phyloP scores from a whole-genome alignment of 2,888 invertebrate genomes.

The Notodromas monacha region DNA sequence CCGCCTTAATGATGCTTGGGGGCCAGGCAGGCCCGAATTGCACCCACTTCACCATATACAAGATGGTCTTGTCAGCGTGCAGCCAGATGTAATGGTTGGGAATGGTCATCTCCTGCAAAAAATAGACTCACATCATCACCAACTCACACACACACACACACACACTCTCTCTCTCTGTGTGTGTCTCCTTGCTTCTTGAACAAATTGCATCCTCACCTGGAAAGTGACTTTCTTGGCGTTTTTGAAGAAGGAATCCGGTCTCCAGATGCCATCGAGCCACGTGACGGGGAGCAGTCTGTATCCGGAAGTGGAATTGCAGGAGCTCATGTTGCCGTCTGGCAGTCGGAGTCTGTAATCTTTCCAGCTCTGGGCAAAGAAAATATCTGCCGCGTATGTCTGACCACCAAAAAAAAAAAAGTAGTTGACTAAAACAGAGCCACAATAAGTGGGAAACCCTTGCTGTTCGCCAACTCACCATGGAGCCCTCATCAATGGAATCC shows the following conservation, averaged over 20 bases:
- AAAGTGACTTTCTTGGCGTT: slow-evolving; percentile 14
- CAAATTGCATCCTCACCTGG: slow-evolving; percentile 11
- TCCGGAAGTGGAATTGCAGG: slow-evolving; percentile 12
- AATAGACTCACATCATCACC: too few relatives aligned
- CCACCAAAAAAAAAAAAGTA: slow-evolving; percentile 5
- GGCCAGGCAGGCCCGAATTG: too few relatives aligned
- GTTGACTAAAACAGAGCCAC: too few relatives aligned
- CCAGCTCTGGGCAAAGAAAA: slow-evolving; percentile 14
- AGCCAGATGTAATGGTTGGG: slow-evolving; percentile 14
- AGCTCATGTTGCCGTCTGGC: slow-evolving; percentile 10
- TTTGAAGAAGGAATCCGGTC: slow-evolving; percentile 13
- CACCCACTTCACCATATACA: slow-evolving; percentile 14
- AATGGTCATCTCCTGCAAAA: too few relatives aligned
- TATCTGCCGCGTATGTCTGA: slow-evolving; percentile 12
- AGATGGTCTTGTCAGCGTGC: slow-evolving; percentile 12
- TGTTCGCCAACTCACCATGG: slow-evolving; percentile 18
- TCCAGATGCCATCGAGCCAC: slow-evolving; percentile 12
- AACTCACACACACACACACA: too few relatives aligned
- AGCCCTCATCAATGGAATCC: slow-evolving; percentile 16
- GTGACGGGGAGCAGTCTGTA: slow-evolving; percentile 12
- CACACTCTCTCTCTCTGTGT: too few relatives aligned
- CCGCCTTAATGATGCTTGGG: too few relatives aligned
- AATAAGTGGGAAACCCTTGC: too few relatives aligned
- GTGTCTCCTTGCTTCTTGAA: too few relatives aligned
- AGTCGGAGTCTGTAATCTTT: slow-evolving; percentile 13